Conservation (phyloP, 1,140 invertebrate genomes). For the Drosophila fuyamai region DNA sequence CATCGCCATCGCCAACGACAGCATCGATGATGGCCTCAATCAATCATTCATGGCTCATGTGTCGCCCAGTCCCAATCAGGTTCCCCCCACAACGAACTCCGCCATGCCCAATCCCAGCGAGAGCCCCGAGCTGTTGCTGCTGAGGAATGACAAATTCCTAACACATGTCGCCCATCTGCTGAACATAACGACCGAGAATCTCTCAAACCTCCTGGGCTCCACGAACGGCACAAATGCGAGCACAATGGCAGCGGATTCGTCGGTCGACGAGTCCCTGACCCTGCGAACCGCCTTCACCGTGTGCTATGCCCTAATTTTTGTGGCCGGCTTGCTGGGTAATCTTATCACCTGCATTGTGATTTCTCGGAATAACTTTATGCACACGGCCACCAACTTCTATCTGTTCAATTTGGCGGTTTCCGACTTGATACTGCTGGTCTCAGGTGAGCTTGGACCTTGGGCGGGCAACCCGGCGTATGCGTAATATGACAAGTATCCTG, state of each 20-base stretch:
- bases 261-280: conserved; percentile 85
- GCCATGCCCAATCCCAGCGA: conserved; percentile 9
- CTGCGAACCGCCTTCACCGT: conserved; percentile 88
- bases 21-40: conserved; percentile 70
- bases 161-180: conserved; percentile 78
- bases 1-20: conserved; percentile 44
- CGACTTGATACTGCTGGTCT: conserved; percentile 91
- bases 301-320: conserved; percentile 90
- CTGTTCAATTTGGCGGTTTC: conserved; percentile 94
- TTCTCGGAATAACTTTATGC: conserved; percentile 91
- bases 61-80: conserved; percentile 45
- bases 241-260: conserved; percentile 25
- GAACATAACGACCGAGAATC: conserved; percentile 78
- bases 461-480: conserved; percentile 25
- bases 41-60: conserved; percentile 76
- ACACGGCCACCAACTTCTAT: conserved; percentile 93
- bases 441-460: conserved; percentile 63
- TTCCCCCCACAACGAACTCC: background rate
- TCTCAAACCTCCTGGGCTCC: conserved; percentile 67
- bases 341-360: conserved; percentile 94
- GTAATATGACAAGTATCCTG: conserved; percentile 25
- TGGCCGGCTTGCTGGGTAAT: conserved; percentile 93
- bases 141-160: conserved; percentile 74
- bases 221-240: conserved; percentile 51
- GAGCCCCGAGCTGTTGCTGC: conserved; percentile 65